Conservation (phyloP, 2,888 invertebrate genomes). For the Ormia ochracea region DNA sequence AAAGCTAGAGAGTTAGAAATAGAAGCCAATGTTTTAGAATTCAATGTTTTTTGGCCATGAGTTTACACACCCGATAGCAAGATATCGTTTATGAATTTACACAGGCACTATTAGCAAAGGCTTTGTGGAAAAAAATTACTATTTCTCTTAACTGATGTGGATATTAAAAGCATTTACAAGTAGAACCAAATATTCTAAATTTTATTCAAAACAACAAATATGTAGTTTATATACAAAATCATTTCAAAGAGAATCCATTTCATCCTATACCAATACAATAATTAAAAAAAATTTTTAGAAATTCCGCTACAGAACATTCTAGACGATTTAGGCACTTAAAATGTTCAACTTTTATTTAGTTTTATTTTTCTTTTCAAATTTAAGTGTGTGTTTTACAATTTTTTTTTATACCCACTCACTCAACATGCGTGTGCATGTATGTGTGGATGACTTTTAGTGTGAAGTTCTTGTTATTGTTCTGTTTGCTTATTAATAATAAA, state of each 20-base stretch:
- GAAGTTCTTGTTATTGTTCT: neutral
- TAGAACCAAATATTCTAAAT: too few relatives aligned
- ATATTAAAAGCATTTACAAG: too few relatives aligned
- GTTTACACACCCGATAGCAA: too few relatives aligned
- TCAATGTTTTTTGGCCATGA: too few relatives aligned
- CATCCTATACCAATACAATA: neutral
- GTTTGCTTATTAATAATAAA: slow-evolving; percentile 3
- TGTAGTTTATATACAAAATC: too few relatives aligned
- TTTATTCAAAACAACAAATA: too few relatives aligned
- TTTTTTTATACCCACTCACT: neutral
- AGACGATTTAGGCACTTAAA: neutral
- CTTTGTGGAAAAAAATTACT: too few relatives aligned
- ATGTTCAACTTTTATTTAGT: neutral
- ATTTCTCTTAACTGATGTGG: too few relatives aligned
- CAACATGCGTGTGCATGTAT: neutral
- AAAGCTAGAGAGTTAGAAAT: too few relatives aligned
- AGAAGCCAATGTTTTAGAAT: too few relatives aligned
- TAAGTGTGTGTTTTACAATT: neutral
- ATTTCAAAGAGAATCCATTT: neutral
- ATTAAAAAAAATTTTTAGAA: neutral
- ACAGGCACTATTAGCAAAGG: too few relatives aligned
- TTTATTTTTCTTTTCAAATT: neutral
- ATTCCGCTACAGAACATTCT: slow-evolving; percentile 6
- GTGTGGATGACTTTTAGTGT: neutral
- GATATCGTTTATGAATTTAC: too few relatives aligned